Evolutionary conservation across 2,113 vertebrate species (phyloP), one percentile per base, ranked within the genome.

Genomic region (Centropus unirufus): DNA sequence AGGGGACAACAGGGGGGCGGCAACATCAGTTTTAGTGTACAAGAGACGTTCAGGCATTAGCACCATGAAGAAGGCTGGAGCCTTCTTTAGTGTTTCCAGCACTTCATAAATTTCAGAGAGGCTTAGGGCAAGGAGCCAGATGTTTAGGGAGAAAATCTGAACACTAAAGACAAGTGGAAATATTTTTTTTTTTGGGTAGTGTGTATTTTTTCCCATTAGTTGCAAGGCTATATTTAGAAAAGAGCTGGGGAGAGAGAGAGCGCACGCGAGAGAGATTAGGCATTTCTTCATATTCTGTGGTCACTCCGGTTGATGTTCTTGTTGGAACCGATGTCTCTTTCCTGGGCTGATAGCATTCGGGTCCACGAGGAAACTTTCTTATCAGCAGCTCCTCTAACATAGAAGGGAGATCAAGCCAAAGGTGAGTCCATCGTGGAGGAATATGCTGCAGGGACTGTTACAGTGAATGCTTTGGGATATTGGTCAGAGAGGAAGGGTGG

Each of bases 141-240:
- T 73, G 91, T 94, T 95, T 87, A 59, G 18, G 72, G 87, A 96
- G 92, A 96, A 88, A 94, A 92, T 95, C 92, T 94, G 95, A 97
- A 92, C 69, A 11, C 77, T 92, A 93, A 94, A 93, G 82, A 95
- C 91, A 97, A 94, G 92, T 96, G 95, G 95, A 97, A 95, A 69
- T 95, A 64, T 82, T 44, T 80, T 78, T 91, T 91, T 95, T 96
- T 95, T 94, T 73, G 46, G 51, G 87, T 95, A 85, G 93, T 89
- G 95, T 96, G 87, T 96, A 95, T 97, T 96, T 96, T 94, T 95
- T 95, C 91, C 92, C 95, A 93, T 96, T 95, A 93, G 95, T 96
- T 97, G 89, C 92, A 92, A 85, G 81, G 79, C 96, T 97, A 97
- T 97, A 96, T 97, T 97, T 97, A 97, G 96, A 93, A 93, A 68